Conservation (phyloP, 2,888 invertebrate genomes). For the Podabrus alpinus region DNA sequence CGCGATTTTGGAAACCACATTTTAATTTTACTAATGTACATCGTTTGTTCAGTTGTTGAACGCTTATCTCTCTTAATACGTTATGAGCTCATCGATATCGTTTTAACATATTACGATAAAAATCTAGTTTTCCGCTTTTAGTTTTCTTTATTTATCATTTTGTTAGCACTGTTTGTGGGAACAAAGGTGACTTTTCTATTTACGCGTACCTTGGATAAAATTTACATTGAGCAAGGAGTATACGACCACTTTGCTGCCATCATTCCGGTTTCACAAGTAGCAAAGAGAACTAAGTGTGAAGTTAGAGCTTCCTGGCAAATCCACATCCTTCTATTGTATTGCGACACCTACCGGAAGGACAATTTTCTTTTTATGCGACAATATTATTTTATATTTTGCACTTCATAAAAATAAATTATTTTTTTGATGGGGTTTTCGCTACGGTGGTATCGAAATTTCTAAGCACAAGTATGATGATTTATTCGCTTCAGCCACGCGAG, state of each 20-base stretch:
- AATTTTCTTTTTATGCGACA: not conserved
- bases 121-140: not conserved
- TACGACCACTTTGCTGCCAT: constrained; percentile 13
- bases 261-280: not conserved
- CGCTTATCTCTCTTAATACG: constrained; percentile 1
- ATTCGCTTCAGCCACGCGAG: constrained; percentile 13
- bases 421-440: constrained; percentile 2
- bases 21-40: constrained; percentile 4
- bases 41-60: constrained; percentile 2
- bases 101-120: not conserved
- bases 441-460: constrained; percentile 12
- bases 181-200: not conserved
- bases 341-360: not conserved
- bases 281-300: not conserved
- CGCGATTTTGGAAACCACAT: constrained; percentile 1
- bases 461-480: constrained; percentile 18
- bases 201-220: constrained; percentile 5
- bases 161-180: too few relatives aligned
- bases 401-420: constrained; percentile 2
- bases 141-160: not conserved
- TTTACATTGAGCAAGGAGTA: constrained; percentile 13
- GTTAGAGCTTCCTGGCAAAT: not conserved
- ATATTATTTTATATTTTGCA: not conserved
- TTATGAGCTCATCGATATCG: not conserved
- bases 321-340: not conserved